Percentiles rank a stretch among this genome's conserved stretches.
Evolutionary conservation across 2,113 vertebrate genomes (phyloP).

Genomic region (Neopipo cinnamomea): DNA sequence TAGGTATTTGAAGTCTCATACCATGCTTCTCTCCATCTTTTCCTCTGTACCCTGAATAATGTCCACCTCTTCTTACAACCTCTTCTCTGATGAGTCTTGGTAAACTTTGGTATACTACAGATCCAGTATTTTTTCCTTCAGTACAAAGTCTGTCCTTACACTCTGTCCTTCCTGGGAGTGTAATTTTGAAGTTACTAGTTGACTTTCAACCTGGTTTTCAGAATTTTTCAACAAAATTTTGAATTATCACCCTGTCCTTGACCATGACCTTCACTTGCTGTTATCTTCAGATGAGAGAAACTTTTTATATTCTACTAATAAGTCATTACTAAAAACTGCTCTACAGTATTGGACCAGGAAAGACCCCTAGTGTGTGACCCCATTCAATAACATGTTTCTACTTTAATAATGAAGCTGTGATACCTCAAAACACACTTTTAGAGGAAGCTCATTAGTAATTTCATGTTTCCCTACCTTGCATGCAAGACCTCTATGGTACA

Average conservation of each 20-base stretch:
- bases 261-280: neutral
- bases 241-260: neutral
- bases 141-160: neutral
- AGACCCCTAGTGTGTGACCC: neutral
- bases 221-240: neutral
- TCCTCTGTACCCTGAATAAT: neutral
- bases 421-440: neutral
- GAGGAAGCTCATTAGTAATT: neutral
- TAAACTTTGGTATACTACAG: neutral
- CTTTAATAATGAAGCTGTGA: neutral
- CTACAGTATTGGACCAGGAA: neutral
- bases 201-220: neutral
- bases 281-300: neutral
- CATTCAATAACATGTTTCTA: neutral
- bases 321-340: neutral
- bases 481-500: neutral
- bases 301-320: neutral
- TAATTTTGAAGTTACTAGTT: neutral
- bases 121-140: neutral
- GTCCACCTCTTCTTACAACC: neutral
- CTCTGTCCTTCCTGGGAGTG: rapidly evolving
- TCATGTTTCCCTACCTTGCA: neutral
- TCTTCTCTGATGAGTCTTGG: neutral
- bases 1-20: neutral
- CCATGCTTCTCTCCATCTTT: neutral